Base-by-base conservation (phyloP, 1,140 invertebrate species). In the Acromyrmex charruanus region DNA sequence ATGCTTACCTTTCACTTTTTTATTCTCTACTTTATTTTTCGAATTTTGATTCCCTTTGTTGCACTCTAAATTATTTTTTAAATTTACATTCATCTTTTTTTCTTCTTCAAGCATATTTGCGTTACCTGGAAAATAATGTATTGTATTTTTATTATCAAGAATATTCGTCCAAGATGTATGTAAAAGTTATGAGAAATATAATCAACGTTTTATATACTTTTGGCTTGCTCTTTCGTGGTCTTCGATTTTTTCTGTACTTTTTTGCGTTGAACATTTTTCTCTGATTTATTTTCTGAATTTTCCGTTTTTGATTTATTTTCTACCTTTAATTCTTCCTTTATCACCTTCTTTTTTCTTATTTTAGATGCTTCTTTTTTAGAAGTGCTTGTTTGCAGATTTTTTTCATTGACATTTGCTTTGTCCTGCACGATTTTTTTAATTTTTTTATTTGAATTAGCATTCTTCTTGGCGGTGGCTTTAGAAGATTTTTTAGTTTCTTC, bases 61-160 rank as follows among this genome's bases (percentile, higher is more conserved):
- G 51, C 21, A 28, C 0, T 53, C 16, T 3, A 31, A 71, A n/a
- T 71, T 58, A 55, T 55, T 55, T 74, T 74, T 9, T 2, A 58
- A 14, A 7, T 74, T 16, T 0, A 21, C 53, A 74, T 68, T 39
- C 12, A 5, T 21, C 9, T n/a, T 55, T 72, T 72, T 4, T 28
- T 53, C 9, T 55, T 55, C 10, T 3, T 4, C 9, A 72, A 25
- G 9, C 18, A 72, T 28, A 55, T 31, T 55, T 55, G 0, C 35
- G 35, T 7, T 55, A 72, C 3, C 69, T 72, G 25, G 31, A 71
- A 72, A 72, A 55, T n/a, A 51, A 55, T n/a, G n/a, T n/a, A 72
- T 31, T 28, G 7, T 31, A 55, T 31, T 28, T 53, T 72, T n/a
- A 72, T 35, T 55, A 55, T n/a, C 0, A 72, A 72, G 16, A 72